These are phyloP conservation scores for Egretta garzetta DNA, from an alignment of 2,113 vertebrate genomes.

Conservation along the genomic window DNA sequence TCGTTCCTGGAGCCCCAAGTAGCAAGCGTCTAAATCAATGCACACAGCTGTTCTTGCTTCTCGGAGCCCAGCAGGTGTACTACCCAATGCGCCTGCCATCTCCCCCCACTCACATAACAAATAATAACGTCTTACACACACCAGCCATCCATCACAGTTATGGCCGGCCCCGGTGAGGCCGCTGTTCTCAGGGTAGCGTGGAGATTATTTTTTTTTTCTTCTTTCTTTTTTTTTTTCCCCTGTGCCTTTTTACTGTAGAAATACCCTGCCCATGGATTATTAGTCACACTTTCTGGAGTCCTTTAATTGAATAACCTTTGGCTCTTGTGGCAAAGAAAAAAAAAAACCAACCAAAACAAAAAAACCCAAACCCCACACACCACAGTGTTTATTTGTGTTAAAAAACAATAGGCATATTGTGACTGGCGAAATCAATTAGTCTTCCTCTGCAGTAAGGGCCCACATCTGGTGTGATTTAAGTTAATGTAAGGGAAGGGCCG, in stretches of 20 bases:
- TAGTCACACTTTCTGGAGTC: slow-evolving; percentile 73
- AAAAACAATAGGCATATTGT: slow-evolving; percentile 87
- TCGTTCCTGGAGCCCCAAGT: slow-evolving; percentile 91
- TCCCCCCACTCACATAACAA: slow-evolving; percentile 94
- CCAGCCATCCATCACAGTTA: slow-evolving; percentile 94
- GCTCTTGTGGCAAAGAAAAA: slow-evolving; percentile 42
- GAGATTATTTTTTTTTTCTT: background rate
- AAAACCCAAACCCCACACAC: slow-evolving; percentile 19
- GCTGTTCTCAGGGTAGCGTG: slow-evolving; percentile 64
- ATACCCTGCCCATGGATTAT: slow-evolving; percentile 66
- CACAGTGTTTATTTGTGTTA: slow-evolving; percentile 79
- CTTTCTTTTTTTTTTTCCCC: background rate
- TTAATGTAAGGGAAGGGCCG: slow-evolving; percentile 76
- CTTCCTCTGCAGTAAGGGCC: slow-evolving; percentile 77
- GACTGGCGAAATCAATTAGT: slow-evolving; percentile 89
- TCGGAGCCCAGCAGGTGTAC: slow-evolving; percentile 96
- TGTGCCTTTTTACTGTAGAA: slow-evolving; percentile 42
- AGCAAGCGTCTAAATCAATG: slow-evolving; percentile 94
- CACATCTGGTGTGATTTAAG: slow-evolving; percentile 93
- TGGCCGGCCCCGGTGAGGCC: slow-evolving; percentile 80
- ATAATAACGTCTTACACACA: slow-evolving; percentile 96
- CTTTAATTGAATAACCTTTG: slow-evolving; percentile 81
- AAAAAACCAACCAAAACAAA: background rate
- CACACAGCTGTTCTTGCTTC: slow-evolving; percentile 95
- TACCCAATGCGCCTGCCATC: slow-evolving; percentile 83